Evolutionary conservation across 2,797 vertebrate species (phyloP).

Genomic region (Coracias cyanogaster): DNA sequence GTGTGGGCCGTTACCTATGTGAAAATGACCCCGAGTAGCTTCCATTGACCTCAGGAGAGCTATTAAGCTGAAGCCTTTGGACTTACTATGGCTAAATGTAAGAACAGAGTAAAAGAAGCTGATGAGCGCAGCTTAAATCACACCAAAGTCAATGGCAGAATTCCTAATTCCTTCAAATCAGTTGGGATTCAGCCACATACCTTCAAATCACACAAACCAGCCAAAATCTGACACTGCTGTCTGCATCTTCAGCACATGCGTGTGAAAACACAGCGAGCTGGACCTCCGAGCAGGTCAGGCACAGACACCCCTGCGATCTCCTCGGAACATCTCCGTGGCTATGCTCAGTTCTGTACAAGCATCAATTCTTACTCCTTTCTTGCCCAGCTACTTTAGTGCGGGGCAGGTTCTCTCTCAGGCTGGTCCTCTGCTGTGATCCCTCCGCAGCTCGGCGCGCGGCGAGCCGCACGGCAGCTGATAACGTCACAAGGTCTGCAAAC

Average conservation of each 20-base stretch:
- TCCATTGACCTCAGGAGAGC: background rate
- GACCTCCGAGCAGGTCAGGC: background rate
- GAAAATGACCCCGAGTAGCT: background rate
- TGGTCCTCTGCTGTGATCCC: background rate
- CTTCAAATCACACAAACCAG: background rate
- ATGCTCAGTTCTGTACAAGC: background rate
- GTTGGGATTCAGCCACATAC: too few species aligned
- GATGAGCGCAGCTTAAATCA: background rate
- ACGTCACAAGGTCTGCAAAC: background rate
- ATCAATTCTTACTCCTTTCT: background rate
- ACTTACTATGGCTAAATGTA: background rate
- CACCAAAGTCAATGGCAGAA: background rate
- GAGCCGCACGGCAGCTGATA: background rate
- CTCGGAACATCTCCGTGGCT: accelerated
- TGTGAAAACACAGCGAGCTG: accelerated
- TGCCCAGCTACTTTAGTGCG: accelerated
- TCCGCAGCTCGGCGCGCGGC: background rate
- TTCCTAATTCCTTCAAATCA: background rate
- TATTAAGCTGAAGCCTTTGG: background rate
- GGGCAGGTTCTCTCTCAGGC: background rate
- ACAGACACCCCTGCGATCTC: background rate
- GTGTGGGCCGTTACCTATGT: accelerated
- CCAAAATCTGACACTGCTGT: accelerated
- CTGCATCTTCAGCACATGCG: accelerated
- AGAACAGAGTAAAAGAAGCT: background rate